Percentiles rank a stretch among this genome's conserved stretches.
These are phyloP conservation scores for Knipowitschia caucasica DNA, from an alignment of 2,797 vertebrate genomes.

Conservation along the genomic window DNA sequence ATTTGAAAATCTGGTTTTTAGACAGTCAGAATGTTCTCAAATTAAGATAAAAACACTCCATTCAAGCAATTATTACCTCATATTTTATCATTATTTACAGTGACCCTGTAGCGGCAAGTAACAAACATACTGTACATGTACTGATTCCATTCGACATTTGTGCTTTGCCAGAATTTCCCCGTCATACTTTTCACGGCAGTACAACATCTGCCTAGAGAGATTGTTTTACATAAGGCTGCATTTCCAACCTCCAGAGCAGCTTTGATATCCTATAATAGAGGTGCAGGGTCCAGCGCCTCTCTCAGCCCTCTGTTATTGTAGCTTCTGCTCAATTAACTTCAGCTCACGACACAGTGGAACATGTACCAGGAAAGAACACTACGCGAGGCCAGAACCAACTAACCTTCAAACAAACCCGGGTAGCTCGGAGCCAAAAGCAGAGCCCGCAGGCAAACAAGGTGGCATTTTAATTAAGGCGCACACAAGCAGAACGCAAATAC, in stretches of 20 bases:
- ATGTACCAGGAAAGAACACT: conserved; percentile 11
- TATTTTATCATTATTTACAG: too few relatives aligned
- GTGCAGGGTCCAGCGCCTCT: neutral
- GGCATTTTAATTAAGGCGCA: conserved; percentile 39
- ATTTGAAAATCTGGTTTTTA: too few relatives aligned
- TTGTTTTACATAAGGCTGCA: neutral
- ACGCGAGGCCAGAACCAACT: conserved; percentile 5
- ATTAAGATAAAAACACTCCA: too few relatives aligned
- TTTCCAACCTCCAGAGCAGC: neutral
- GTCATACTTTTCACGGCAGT: too few relatives aligned
- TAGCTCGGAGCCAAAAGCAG: conserved; percentile 10
- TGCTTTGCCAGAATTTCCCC: too few relatives aligned
- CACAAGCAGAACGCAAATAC: conserved; percentile 14
- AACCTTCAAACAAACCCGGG: conserved; percentile 28
- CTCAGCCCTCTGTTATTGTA: neutral
- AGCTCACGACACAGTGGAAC: neutral
- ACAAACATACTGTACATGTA: too few relatives aligned
- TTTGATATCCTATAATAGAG: neutral
- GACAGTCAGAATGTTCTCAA: too few relatives aligned
- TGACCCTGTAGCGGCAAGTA: too few relatives aligned
- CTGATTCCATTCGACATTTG: too few relatives aligned
- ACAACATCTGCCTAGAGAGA: neutral
- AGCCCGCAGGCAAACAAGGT: conserved; percentile 13
- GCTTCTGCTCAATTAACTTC: neutral
- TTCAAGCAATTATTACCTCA: too few relatives aligned